Base-by-base conservation (phyloP, 1,140 invertebrate genomes). In the Bicyclus anynana region DNA sequence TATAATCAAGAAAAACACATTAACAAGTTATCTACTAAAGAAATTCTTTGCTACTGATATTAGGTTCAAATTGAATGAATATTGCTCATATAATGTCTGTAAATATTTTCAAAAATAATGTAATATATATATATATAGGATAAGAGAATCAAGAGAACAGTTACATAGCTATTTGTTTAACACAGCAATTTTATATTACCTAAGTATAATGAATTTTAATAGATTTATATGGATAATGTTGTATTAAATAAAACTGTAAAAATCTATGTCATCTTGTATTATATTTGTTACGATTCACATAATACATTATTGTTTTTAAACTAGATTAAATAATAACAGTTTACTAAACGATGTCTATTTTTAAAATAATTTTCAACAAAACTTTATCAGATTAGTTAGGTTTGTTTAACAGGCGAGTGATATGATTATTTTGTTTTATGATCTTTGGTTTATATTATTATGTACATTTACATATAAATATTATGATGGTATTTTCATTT, bases 231-330 rank as follows among this genome's bases (percentile, higher is more conserved):
- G 7, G 12, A 33, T 33, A 12, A 12, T 6, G 7, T 33, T 7
- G 3, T 10, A 44, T 44, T 7, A 67, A 70, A 70, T 62, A 51
- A 68, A 70, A 77, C 59, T 51, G 61, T 35, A 51, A 37, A n/a
- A 56, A 59, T 84, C 79, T 86, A 86, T 86, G 68, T 81, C 72
- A 81, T 84, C 74, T 81, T 84, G 79, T 86, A 86, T 86, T 86
- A 83, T 83, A 82, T 78, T 80, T 69, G 75, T 81, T 77, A 79
- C 80, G 74, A 75, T 81, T 80, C 78, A 81, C 80, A 82, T 79
- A 85, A 77, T 82, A 82, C 74, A 80, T 82, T 74, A 78, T 74
- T 76, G 72, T 44, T 77, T 65, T 77, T 79, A 77, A 75, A 79
- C 72, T 82, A 79, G 44, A 57, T 69, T 68, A 76, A 81, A 83